Evolutionary conservation across 2,888 invertebrate species (phyloP).

Genomic region (Tiliacea aurago): DNA sequence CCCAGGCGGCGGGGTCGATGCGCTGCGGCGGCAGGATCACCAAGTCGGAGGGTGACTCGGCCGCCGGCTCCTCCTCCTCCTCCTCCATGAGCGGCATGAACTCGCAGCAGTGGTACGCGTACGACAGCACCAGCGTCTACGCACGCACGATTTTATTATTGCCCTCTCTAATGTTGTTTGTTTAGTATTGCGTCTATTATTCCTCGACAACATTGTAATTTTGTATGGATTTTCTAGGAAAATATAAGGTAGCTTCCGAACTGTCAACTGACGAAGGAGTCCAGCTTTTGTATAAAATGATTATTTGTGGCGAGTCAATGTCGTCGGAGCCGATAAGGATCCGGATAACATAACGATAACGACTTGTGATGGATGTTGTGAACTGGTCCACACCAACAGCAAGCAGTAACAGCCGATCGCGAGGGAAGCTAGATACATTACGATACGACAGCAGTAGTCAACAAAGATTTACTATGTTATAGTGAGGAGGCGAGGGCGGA

Average conservation of each 20-base stretch:
- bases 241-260: neutral
- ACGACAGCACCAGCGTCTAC: constrained; percentile 95
- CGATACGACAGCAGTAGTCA: constrained; percentile 3
- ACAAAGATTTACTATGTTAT: neutral
- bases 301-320: neutral
- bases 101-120: constrained; percentile 99
- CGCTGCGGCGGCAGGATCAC: constrained; percentile 83
- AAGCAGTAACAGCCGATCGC: neutral
- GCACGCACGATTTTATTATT: constrained; percentile 34
- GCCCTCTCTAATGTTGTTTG: neutral
- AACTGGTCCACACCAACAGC: constrained; percentile 19
- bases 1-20: constrained; percentile 93
- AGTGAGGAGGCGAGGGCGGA: neutral
- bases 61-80: constrained; percentile 89
- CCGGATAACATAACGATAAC: constrained; percentile 10
- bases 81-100: constrained; percentile 93
- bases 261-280: neutral
- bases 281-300: neutral
- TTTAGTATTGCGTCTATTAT: neutral
- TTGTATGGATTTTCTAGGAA: neutral
- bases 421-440: neutral
- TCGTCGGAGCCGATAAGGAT: constrained; percentile 19
- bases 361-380: neutral
- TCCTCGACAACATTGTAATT: neutral
- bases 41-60: constrained; percentile 83